These are phyloP conservation scores for Yponomeuta malinellus DNA, from an alignment of 2,888 invertebrate species.

Conservation along the genomic window DNA sequence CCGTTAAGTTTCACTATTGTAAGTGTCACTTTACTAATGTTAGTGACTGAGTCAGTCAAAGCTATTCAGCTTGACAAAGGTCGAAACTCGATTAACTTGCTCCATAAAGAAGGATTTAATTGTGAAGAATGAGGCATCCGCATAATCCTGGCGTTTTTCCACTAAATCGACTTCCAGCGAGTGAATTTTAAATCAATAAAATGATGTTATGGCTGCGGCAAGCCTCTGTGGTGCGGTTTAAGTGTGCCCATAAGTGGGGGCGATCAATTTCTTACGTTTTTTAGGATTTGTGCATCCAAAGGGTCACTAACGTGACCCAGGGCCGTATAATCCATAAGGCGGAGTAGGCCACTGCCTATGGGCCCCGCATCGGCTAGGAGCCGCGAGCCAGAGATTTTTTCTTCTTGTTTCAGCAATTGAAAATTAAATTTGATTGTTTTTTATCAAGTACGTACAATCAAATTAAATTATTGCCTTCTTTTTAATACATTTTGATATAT, in stretches of 20 bases:
- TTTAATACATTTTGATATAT: too few relatives aligned
- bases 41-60: background rate
- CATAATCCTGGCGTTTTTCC: background rate
- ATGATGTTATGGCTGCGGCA: background rate
- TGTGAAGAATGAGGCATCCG: background rate
- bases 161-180: background rate
- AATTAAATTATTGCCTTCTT: too few relatives aligned
- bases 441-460: too few relatives aligned
- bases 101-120: background rate
- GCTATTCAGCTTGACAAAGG: background rate
- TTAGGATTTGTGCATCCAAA: too few relatives aligned
- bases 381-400: too few relatives aligned
- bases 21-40: background rate
- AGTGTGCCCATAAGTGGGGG: background rate
- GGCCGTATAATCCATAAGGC: too few relatives aligned
- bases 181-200: conserved; percentile 2
- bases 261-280: background rate
- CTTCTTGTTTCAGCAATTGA: too few relatives aligned
- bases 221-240: background rate
- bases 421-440: too few relatives aligned
- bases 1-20: background rate
- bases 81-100: background rate
- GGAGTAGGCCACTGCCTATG: too few relatives aligned
- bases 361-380: too few relatives aligned
- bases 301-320: too few relatives aligned